These are phyloP conservation scores for Lepidurus packardi DNA, from an alignment of 1,140 invertebrate genomes.

Conservation along the genomic window DNA sequence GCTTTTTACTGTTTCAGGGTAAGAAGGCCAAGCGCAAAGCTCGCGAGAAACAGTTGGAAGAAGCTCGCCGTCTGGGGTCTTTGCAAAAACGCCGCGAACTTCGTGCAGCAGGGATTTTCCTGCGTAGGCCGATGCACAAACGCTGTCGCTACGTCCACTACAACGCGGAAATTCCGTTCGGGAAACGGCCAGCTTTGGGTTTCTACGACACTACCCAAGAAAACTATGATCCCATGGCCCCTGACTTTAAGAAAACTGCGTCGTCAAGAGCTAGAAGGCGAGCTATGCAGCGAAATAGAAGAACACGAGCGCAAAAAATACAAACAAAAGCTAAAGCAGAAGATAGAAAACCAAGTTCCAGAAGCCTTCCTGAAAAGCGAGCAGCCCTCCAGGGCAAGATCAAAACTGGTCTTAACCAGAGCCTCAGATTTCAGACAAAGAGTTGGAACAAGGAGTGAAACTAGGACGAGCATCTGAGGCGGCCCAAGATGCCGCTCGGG, in stretches of 20 bases:
- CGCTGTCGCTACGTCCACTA: constrained; percentile 89
- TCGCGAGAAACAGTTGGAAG: constrained; percentile 95
- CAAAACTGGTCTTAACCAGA: constrained; percentile 92
- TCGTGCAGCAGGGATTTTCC: constrained; percentile 92
- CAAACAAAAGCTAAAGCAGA: constrained; percentile 85
- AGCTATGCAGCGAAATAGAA: constrained; percentile 80
- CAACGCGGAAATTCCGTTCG: constrained; percentile 96
- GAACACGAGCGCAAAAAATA: constrained; percentile 82
- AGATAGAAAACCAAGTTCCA: constrained; percentile 95
- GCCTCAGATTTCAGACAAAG: constrained; percentile 90
- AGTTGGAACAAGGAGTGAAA: constrained; percentile 90
- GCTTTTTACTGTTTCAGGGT: constrained; percentile 48
- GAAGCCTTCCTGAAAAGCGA: constrained; percentile 80
- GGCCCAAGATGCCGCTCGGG: constrained; percentile 82
- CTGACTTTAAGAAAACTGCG: constrained; percentile 82
- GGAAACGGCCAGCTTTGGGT: constrained; percentile 82
- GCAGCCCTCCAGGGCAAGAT: constrained; percentile 86
- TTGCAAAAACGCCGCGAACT: constrained; percentile 94
- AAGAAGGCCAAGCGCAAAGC: constrained; percentile 99
- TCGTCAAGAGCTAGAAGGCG: constrained; percentile 90
- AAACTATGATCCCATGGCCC: constrained; percentile 74
- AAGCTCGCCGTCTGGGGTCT: constrained; percentile 90
- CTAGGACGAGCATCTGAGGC: constrained; percentile 90
- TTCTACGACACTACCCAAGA: constrained; percentile 93
- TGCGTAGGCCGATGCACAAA: constrained; percentile 54